These are phyloP conservation scores for Scleropages formosus DNA, from an alignment of 2,797 vertebrate genomes.

Conservation along the genomic window DNA sequence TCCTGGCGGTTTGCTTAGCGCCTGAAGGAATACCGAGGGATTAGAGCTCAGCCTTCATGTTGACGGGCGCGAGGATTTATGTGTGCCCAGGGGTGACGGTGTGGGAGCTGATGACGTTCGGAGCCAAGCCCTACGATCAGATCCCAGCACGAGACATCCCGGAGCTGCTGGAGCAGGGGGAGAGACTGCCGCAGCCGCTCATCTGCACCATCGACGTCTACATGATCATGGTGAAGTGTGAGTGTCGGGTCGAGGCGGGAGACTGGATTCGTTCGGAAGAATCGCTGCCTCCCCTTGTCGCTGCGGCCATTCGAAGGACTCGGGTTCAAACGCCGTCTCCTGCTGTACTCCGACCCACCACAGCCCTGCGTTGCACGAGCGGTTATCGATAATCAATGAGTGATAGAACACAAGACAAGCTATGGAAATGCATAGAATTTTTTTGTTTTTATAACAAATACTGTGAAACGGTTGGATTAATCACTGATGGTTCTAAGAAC, in stretches of 20 bases:
- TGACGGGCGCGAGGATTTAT: neutral
- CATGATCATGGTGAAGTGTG: constrained; percentile 99
- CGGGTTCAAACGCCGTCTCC: no score
- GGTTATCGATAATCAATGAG: no score
- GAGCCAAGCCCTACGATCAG: constrained; percentile 91
- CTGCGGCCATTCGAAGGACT: no score
- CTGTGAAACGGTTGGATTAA: no score
- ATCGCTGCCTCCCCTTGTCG: no score
- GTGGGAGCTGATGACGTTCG: constrained; percentile 98
- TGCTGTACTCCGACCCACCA: no score
- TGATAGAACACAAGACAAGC: no score
- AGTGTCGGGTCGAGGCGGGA: constrained; percentile 45
- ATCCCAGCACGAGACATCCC: constrained; percentile 94
- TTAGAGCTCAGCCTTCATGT: neutral
- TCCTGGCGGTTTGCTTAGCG: neutral
- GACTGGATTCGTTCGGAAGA: no score
- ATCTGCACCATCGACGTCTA: constrained; percentile 97
- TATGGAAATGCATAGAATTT: no score
- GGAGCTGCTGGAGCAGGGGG: constrained; percentile 86
- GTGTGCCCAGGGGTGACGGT: constrained; percentile 83
- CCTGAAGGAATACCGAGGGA: neutral
- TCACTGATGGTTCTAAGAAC: no score
- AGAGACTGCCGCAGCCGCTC: constrained; percentile 86
- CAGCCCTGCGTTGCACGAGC: no score
- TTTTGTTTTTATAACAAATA: no score